Evolutionary conservation across 2,113 vertebrate genomes (phyloP).

Genomic region (Aspidoscelis tigris): DNA sequence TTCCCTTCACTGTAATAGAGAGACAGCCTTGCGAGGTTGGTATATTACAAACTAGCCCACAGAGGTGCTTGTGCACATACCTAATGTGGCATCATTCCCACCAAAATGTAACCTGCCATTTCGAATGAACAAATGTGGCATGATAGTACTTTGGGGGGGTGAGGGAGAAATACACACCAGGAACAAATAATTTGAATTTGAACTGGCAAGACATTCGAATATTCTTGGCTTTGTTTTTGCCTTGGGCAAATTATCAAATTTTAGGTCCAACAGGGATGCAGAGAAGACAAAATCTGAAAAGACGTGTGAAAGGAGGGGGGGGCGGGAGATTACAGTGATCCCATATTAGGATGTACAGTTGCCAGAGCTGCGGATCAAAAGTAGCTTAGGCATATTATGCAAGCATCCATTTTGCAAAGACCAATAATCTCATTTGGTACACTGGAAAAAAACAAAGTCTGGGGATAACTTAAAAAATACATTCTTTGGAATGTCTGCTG

Average conservation of each 20-base stretch:
- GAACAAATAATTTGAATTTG: background rate
- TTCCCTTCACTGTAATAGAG: too few species aligned
- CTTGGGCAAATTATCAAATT: background rate
- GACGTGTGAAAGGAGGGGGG: background rate
- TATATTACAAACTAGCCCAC: too few species aligned
- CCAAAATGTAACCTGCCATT: background rate
- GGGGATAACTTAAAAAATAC: background rate
- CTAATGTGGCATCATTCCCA: background rate
- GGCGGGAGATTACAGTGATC: constrained; percentile 5
- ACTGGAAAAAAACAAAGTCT: background rate
- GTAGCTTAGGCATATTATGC: constrained; percentile 1
- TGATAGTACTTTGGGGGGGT: background rate
- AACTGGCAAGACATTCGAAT: background rate
- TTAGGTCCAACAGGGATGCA: background rate
- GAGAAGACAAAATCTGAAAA: background rate
- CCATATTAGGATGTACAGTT: background rate
- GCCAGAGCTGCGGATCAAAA: constrained; percentile 14
- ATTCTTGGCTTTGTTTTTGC: background rate
- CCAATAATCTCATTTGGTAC: background rate
- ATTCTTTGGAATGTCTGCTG: background rate
- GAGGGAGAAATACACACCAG: background rate
- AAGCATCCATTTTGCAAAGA: constrained; percentile 29
- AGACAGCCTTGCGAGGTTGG: too few species aligned
- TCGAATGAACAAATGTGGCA: background rate
- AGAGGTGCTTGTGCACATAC: too few species aligned